Percentiles rank a stretch among this genome's conserved stretches.
Conservation (phyloP, 2,888 invertebrate species). For the Lydus trimaculatus region DNA sequence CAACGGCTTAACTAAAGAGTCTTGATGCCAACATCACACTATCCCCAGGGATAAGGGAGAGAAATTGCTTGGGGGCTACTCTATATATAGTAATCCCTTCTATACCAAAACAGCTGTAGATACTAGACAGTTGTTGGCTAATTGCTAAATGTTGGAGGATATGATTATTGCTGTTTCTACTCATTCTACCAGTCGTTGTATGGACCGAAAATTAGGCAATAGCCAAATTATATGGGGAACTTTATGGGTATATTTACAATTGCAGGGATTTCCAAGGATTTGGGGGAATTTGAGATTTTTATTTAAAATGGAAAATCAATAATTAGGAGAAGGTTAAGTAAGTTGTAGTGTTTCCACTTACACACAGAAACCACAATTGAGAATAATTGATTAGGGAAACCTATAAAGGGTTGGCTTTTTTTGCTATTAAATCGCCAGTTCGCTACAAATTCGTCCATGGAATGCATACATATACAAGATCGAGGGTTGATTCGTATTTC, state of each 20-base stretch:
- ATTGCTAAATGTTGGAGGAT: constrained; percentile 48
- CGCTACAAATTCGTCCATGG: constrained; percentile 45
- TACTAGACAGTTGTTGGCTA: constrained; percentile 50
- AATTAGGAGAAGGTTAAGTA: not conserved
- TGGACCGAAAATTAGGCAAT: constrained; percentile 13
- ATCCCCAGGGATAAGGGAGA: constrained; percentile 45
- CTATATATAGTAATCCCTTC: constrained; percentile 45
- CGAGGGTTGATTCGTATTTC: not conserved
- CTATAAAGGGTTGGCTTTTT: constrained; percentile 39
- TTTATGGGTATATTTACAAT: constrained; percentile 15
- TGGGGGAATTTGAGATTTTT: not conserved
- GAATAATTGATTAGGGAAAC: constrained; percentile 43
- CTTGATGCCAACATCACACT: constrained; percentile 45
- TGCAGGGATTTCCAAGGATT: not conserved
- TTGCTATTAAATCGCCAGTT: constrained; percentile 29
- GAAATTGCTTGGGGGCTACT: constrained; percentile 46
- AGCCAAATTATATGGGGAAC: constrained; percentile 9
- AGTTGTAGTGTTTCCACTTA: not conserved
- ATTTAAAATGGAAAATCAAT: not conserved
- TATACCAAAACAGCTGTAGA: constrained; percentile 45
- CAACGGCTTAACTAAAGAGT: constrained; percentile 55
- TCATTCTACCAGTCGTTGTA: constrained; percentile 17
- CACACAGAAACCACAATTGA: constrained; percentile 11
- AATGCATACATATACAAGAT: constrained; percentile 28
- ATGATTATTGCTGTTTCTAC: constrained; percentile 37